These are phyloP conservation scores for Stramonita haemastoma DNA, from an alignment of 2,888 invertebrate genomes.

Conservation along the genomic window DNA sequence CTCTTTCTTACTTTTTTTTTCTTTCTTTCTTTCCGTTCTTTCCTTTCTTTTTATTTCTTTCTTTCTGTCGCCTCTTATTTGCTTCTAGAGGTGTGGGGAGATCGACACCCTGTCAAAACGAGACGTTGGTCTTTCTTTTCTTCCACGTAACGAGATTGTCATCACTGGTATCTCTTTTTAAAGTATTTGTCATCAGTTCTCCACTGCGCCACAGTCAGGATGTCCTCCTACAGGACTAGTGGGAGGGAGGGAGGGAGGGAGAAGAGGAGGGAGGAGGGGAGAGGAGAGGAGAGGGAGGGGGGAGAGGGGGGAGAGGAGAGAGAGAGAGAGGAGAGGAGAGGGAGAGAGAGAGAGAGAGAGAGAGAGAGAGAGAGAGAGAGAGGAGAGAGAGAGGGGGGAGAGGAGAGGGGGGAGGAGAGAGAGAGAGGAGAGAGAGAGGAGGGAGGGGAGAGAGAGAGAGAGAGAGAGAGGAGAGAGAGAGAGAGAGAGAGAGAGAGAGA, in stretches of 20 bases:
- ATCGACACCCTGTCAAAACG: too few species aligned
- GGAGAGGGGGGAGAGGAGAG: neutral
- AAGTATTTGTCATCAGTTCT: neutral
- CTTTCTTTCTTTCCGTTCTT: too few species aligned
- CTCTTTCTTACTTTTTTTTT: too few species aligned
- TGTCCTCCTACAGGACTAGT: neutral
- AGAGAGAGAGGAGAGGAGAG: slow-evolving; percentile 12
- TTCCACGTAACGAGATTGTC: neutral
- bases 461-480: neutral
- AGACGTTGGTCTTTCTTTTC: neutral
- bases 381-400: neutral
- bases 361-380: neutral
- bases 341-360: slow-evolving; percentile 18
- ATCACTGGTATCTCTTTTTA: neutral
- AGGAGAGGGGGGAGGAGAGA: neutral
- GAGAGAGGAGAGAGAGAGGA: neutral
- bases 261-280: neutral
- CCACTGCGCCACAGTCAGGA: neutral
- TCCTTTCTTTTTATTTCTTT: too few species aligned
- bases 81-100: neutral
- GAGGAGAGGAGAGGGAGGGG: neutral
- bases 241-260: slow-evolving; percentile 23
- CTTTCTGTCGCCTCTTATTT: too few species aligned
- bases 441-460: neutral
- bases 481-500: neutral